These are phyloP conservation scores for Melangyna quadrimaculata DNA, from an alignment of 2,888 invertebrate genomes.

Conservation along the genomic window DNA sequence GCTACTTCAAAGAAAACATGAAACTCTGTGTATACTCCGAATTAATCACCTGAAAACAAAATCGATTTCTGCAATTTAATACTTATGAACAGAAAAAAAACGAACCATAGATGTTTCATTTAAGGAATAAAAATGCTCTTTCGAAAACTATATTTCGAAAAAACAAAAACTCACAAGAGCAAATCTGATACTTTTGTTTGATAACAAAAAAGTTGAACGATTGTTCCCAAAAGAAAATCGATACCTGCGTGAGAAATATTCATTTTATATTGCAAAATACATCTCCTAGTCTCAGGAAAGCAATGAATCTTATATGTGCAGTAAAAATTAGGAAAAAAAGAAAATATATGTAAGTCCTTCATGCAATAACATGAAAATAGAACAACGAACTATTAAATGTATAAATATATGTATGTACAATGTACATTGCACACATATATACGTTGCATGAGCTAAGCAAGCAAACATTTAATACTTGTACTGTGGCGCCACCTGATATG, in stretches of 20 bases:
- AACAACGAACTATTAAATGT: conserved; percentile 23
- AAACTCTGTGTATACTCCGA: conserved; percentile 6
- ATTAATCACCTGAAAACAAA: conserved; percentile 35
- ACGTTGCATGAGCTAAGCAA: conserved; percentile 25
- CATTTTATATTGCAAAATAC: conserved; percentile 44
- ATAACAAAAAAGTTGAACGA: conserved; percentile 37
- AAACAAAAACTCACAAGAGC: background rate
- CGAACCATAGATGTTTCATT: background rate
- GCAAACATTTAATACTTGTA: conserved; percentile 34
- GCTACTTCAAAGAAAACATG: conserved; percentile 3
- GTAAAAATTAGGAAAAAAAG: background rate
- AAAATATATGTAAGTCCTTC: background rate
- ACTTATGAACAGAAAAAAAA: background rate
- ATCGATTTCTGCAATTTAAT: conserved; percentile 17
- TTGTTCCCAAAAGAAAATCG: conserved; percentile 32
- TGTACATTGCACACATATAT: background rate
- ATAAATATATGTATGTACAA: background rate
- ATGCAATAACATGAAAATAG: conserved; percentile 26
- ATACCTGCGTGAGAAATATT: conserved; percentile 48
- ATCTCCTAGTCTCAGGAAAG: conserved; percentile 12
- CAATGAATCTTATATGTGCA: conserved; percentile 45
- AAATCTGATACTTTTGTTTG: conserved; percentile 35
- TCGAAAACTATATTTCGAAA: background rate
- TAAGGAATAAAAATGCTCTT: background rate
- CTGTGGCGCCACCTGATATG: conserved; percentile 52